Evolutionary conservation across 2,113 vertebrate genomes (phyloP), one percentile per base, ranked within the genome.

Genomic region (Egretta garzetta): DNA sequence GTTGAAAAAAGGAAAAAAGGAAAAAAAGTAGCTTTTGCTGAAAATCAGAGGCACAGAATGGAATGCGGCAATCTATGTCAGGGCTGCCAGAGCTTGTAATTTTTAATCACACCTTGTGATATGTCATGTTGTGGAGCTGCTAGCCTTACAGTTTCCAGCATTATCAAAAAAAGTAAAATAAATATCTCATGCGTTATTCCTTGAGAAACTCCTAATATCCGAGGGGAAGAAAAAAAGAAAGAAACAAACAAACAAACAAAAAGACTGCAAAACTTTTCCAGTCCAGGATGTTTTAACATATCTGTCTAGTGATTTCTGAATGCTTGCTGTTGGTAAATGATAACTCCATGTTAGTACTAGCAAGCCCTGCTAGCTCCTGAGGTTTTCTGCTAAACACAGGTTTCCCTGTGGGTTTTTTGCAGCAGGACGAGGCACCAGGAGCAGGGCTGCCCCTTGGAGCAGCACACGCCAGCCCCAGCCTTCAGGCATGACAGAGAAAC

Each of bases 61-160:
- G 26, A 62, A 32, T 2, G 41, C 0, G 16, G 30, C 41, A 56
- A 20, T 6, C 3, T 8, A 18, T 1, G 8, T 33, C 49, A 64
- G 27, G 12, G 43, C 28, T 63, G 68, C 28, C 22, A 43, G 41
- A 0, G 0, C 24, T 19, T 27, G n/a, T 11, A 24, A 47, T 56
- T 83, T 75, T 66, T 37, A 75, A 86, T 21, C 67, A 71, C 67
- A 66, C 10, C 12, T 58, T 59, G 16, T 41, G 28, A 60, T 20
- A 49, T 20, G 53, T 9, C 3, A 1, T 41, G 21, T 59, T 79
- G 35, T 32, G 22, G 22, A 74, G 32, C 12, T 56, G 26, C 8
- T 33, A 70, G 70, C 10, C 43, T 68, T 43, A 39, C 11, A 37
- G 8, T 27, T 4, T 55, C 19, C 8, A 4, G 18, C 33, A 76